Evolutionary conservation across 1,140 invertebrate genomes (phyloP).

Genomic region (Aradophagus sp.): DNA sequence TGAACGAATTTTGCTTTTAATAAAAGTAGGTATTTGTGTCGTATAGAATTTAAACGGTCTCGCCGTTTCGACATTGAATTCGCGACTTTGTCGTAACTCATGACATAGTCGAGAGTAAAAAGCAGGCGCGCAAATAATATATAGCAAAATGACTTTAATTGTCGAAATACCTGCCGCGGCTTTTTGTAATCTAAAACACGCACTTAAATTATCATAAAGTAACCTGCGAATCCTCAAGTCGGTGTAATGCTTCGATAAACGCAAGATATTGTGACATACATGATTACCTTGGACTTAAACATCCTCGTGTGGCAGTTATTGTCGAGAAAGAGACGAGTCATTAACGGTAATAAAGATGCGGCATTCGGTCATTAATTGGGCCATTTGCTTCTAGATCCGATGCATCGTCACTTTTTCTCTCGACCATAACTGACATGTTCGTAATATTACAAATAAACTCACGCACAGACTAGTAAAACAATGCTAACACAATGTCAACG

Average conservation of each 20-base stretch:
- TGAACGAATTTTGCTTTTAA: conserved; percentile 24
- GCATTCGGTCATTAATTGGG: conserved; percentile 49
- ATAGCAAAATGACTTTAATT: no score
- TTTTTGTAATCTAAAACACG: no score
- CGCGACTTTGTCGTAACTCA: background rate
- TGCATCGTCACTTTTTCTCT: conserved; percentile 20
- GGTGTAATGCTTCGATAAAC: conserved; percentile 38
- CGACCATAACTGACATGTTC: background rate
- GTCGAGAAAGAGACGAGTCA: conserved; percentile 55
- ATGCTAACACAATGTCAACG: no score
- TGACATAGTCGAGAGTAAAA: no score
- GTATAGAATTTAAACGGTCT: conserved; percentile 27
- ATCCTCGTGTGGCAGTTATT: conserved; percentile 59
- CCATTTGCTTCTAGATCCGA: conserved; percentile 20
- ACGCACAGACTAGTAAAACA: no score
- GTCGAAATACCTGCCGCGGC: no score
- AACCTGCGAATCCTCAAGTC: conserved; percentile 31
- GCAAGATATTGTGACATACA: conserved; percentile 69
- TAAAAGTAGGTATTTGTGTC: conserved; percentile 42
- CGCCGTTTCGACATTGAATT: conserved; percentile 6
- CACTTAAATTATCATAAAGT: conserved; percentile 27
- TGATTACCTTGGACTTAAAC: conserved; percentile 72
- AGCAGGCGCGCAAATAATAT: no score
- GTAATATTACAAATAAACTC: background rate
- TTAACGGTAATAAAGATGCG: conserved; percentile 44